Evolutionary conservation across 2,888 invertebrate species (phyloP), one percentile per base, ranked within the genome.

Genomic region (Artemia sinica): DNA sequence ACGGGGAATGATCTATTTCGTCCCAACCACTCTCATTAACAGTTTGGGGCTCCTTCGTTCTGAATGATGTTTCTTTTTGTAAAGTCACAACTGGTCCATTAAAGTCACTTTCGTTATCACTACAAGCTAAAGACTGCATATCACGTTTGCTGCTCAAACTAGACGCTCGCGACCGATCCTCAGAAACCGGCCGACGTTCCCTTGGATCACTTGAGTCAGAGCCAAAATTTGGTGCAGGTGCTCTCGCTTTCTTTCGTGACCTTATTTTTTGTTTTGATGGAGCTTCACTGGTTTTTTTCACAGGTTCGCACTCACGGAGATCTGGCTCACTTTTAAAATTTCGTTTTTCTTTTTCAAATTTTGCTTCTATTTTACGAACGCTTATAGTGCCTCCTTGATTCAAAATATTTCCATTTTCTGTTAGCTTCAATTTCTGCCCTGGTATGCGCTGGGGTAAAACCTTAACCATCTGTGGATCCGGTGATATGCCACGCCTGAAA

Each of bases 321-420:
- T 50, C 51, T 68, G 8, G 66, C 18, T 65, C 50, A 50, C 52
- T 12, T 14, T 49, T 28, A 50, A 28, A 52, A 50, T n/a, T 10
- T 67, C 68, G 65, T n/a, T 52, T 68, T 13, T n/a, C 52, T 9
- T n/a, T 8, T 8, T 58, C 58, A 58, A 58, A 18, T 41, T 41
- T 41, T 10, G 58, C 67, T 49, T 41, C 50, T 51, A 65, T 50
- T 6, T 70, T 69, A 69, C 87, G 81, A 7, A 88, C 87, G 74
- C 86, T 87, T 76, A 91, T 85, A 72, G 90, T 90, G 68, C 90
- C 90, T 1, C 89, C 89, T 8, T 86, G 85, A 74, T 87, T 88
- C 69, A 91, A 79, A 75, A 89, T 88, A 74, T 85, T 86, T 68
- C 90, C 90, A 78, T 91, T 90, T 77, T 88, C 85, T 5, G 90